Conservation (phyloP, 2,797 vertebrate species). For the Loriculus beryllinus region DNA sequence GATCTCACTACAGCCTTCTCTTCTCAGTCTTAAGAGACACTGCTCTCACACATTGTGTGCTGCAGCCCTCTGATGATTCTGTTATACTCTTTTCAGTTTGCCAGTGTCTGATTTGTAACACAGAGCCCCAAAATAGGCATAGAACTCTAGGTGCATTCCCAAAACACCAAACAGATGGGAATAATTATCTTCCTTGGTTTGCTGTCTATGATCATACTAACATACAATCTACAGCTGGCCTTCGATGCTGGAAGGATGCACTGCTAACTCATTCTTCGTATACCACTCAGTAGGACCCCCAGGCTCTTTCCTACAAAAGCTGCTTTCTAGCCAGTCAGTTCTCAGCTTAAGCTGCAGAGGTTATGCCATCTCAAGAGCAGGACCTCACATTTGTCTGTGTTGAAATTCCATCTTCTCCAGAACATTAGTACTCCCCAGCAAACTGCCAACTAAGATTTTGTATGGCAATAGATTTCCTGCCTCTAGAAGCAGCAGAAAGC, state of each 20-base stretch:
- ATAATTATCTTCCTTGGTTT: neutral
- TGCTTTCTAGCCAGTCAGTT: neutral
- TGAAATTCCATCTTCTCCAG: neutral
- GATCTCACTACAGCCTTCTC: neutral
- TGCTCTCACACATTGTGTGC: accelerated
- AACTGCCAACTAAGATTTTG: neutral
- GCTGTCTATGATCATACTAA: neutral
- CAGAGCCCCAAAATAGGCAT: neutral
- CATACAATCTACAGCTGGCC: neutral
- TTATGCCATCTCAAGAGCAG: neutral
- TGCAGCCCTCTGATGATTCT: neutral
- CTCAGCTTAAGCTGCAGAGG: neutral
- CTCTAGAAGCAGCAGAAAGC: neutral
- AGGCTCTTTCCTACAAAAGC: neutral
- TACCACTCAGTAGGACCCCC: neutral
- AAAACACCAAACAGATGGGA: neutral
- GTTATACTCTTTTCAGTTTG: neutral
- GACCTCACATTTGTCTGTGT: neutral
- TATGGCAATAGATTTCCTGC: neutral
- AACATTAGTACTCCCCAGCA: neutral
- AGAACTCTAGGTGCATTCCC: neutral
- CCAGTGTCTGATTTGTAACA: neutral
- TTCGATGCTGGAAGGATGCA: neutral
- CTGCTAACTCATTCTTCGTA: neutral
- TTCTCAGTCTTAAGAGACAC: neutral